Conservation (phyloP, 2,797 vertebrate genomes). For the Pseudomugil gertrudae region DNA sequence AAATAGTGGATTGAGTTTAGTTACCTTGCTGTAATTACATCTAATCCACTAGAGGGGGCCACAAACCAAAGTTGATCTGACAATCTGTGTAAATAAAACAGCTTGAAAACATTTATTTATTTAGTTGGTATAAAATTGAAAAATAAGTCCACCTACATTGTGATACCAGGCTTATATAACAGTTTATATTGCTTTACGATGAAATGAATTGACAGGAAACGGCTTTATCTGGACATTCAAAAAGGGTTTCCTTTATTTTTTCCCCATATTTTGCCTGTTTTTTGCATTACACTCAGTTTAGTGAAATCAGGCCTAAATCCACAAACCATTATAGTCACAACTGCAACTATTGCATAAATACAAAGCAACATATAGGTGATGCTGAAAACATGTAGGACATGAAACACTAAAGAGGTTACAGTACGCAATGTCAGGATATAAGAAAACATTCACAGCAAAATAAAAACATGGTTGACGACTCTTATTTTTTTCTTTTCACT, state of each 20-base stretch:
- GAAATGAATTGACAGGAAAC: conserved; percentile 32
- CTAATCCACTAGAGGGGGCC: conserved; percentile 22
- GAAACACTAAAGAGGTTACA: conserved; percentile 70
- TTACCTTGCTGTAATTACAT: neutral
- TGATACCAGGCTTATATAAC: neutral
- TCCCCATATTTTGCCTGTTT: conserved; percentile 63
- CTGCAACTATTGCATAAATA: conserved; percentile 82
- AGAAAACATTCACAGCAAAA: conserved; percentile 71
- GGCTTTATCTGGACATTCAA: conserved; percentile 71
- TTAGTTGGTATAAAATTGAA: neutral
- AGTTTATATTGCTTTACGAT: neutral
- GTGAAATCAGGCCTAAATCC: conserved; percentile 77
- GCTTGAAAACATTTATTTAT: neutral
- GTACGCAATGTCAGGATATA: conserved; percentile 59
- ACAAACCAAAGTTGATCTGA: neutral
- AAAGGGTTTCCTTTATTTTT: conserved; percentile 71
- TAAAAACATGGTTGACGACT: conserved; percentile 12
- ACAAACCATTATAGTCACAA: conserved; percentile 79
- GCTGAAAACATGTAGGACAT: conserved; percentile 64
- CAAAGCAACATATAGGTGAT: conserved; percentile 79
- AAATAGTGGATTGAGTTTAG: no score
- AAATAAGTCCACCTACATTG: neutral
- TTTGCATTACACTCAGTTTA: conserved; percentile 74
- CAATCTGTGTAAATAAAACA: neutral
- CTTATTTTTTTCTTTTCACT: conserved; percentile 48